A percentile compares a stretch with the other conserved stretches of the same genome.
phyloP scores from a whole-genome alignment of 2,113 vertebrate genomes.

The Pheucticus melanocephalus region DNA sequence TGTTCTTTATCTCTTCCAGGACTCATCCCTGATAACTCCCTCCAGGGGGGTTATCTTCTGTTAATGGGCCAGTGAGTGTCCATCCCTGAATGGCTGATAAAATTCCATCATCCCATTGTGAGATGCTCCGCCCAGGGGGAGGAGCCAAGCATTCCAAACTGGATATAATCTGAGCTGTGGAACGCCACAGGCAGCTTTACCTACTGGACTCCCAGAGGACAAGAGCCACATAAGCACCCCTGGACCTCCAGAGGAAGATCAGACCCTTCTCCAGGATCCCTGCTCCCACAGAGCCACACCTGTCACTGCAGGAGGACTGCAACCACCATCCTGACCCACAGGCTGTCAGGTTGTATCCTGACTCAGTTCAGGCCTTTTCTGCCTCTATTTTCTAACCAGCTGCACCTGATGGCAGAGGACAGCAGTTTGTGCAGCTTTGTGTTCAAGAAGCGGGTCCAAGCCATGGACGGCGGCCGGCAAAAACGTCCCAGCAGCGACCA shows the following conservation, averaged over 20 bases:
- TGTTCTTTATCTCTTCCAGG: not conserved
- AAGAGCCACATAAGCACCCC: not conserved
- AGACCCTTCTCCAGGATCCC: not conserved
- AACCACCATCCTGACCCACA: no score
- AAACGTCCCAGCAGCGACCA: slow-evolving; percentile 55
- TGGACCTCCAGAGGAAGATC: not conserved
- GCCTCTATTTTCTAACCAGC: not conserved
- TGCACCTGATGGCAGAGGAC: not conserved
- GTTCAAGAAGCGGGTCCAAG: slow-evolving; percentile 80
- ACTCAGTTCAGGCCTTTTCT: not conserved
- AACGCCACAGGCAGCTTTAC: not conserved
- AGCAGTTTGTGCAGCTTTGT: slow-evolving; percentile 75
- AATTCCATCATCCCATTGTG: not conserved
- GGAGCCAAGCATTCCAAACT: not conserved
- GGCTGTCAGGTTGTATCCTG: no score
- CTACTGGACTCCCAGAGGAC: not conserved
- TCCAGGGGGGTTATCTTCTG: not conserved
- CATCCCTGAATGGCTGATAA: not conserved
- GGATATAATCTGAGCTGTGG: not conserved
- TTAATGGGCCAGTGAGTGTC: not conserved
- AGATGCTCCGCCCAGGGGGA: not conserved
- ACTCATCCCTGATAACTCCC: not conserved
- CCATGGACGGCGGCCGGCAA: slow-evolving; percentile 68
- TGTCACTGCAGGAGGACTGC: not conserved
- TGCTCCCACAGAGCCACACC: no score